A percentile compares a stretch with the other conserved stretches of the same genome.
These are phyloP conservation scores for Anthrax anthrax DNA, from an alignment of 2,888 invertebrate species.

Conservation along the genomic window DNA sequence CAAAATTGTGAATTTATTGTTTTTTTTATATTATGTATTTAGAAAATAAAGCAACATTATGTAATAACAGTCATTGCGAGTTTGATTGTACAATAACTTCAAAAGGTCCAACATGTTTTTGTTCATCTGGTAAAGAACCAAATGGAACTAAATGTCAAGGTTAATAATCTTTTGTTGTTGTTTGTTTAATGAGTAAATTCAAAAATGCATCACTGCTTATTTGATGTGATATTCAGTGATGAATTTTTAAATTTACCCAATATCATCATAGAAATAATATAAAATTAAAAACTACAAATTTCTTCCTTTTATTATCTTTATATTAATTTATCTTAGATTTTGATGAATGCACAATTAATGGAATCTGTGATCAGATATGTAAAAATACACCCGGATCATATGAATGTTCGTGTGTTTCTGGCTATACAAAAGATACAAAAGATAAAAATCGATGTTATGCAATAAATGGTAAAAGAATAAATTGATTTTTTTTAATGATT, in stretches of 20 bases:
- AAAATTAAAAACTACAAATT: too few relatives aligned
- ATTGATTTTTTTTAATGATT: not conserved
- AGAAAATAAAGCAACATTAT: conserved; percentile 28
- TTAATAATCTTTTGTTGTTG: conserved; percentile 14
- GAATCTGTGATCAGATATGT: conserved; percentile 61
- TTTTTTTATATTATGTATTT: not conserved
- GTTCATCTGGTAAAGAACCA: conserved; percentile 47
- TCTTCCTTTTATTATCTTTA: not conserved
- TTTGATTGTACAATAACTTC: conserved; percentile 57
- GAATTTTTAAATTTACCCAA: too few relatives aligned
- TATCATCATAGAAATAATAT: too few relatives aligned
- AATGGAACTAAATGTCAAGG: conserved; percentile 46
- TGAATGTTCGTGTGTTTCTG: conserved; percentile 56
- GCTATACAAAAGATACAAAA: conserved; percentile 52
- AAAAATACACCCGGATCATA: conserved; percentile 51
- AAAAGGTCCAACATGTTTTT: conserved; percentile 59
- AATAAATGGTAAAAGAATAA: conserved; percentile 44
- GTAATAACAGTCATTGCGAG: conserved; percentile 42
- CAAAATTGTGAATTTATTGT: too few relatives aligned
- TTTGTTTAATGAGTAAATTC: not conserved
- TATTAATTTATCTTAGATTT: conserved; percentile 42
- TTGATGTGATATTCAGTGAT: too few relatives aligned
- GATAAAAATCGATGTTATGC: conserved; percentile 48
- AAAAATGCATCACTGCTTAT: too few relatives aligned
- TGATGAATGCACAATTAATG: conserved; percentile 60